phyloP scores from a whole-genome alignment of 2,113 vertebrate genomes.

The Erythrocercus mccallii region DNA sequence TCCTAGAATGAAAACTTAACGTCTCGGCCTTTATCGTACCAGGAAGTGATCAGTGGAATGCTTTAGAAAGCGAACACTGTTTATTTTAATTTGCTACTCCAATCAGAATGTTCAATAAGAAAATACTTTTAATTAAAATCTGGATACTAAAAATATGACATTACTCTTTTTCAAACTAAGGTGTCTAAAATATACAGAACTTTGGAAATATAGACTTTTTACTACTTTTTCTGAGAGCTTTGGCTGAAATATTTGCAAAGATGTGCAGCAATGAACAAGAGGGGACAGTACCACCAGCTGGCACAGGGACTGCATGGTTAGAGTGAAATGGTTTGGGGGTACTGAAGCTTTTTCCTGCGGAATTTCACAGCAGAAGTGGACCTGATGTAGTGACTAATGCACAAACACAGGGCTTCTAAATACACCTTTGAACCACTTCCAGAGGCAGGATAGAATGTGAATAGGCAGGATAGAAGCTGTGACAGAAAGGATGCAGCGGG shows the following conservation, averaged over 20 bases:
- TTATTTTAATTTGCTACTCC: constrained; percentile 29
- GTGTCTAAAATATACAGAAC: not conserved
- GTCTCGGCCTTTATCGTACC: not conserved
- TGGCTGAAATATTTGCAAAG: not conserved
- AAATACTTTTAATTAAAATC: constrained; percentile 25
- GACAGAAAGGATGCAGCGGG: not conserved
- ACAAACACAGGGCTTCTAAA: not conserved
- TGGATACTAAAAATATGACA: not conserved
- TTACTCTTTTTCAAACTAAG: not conserved
- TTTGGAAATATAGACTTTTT: not conserved
- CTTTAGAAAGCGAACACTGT: not conserved
- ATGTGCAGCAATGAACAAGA: not conserved
- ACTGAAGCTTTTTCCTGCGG: not conserved
- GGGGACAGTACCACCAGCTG: not conserved
- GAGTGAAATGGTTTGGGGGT: not conserved
- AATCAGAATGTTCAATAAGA: constrained; percentile 28
- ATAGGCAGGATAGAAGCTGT: not conserved
- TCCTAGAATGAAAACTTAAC: not conserved
- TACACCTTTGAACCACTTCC: not conserved
- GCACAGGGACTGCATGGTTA: not conserved
- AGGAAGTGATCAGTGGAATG: not conserved
- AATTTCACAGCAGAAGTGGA: not conserved
- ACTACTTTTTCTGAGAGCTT: not conserved
- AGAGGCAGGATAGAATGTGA: not conserved
- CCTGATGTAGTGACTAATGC: not conserved